A percentile compares a stretch with the other conserved stretches of the same genome.
These are phyloP conservation scores for Cottus gobio DNA, from an alignment of 2,113 vertebrate genomes.

Conservation along the genomic window DNA sequence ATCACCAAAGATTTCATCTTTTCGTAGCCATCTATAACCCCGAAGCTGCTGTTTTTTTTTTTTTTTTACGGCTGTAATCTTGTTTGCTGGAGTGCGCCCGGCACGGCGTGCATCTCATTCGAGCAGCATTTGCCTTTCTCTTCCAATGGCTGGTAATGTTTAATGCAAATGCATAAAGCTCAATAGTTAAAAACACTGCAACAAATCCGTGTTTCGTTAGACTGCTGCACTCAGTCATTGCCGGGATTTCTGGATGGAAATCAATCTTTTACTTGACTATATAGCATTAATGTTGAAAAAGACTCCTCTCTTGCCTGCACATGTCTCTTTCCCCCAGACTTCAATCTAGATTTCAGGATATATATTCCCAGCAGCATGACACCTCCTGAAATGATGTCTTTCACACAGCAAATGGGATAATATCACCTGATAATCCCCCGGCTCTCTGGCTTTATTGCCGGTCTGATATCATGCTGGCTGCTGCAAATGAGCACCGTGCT, in stretches of 20 bases:
- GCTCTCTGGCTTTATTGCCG: background rate
- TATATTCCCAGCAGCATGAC: slow-evolving; percentile 39
- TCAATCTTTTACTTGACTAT: background rate
- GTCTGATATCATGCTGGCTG: slow-evolving; percentile 29
- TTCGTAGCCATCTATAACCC: background rate
- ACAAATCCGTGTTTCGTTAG: background rate
- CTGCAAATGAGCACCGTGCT: slow-evolving; percentile 17
- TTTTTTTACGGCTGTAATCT: background rate
- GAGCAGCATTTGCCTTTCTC: slow-evolving; percentile 20
- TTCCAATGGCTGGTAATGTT: slow-evolving; percentile 24
- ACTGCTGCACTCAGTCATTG: background rate
- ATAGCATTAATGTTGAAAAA: background rate
- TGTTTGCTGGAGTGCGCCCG: background rate
- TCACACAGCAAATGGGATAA: slow-evolving; percentile 45
- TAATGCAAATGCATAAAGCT: slow-evolving; percentile 22
- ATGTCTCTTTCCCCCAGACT: background rate
- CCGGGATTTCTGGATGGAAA: background rate
- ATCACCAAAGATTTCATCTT: background rate
- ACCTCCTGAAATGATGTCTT: slow-evolving; percentile 32
- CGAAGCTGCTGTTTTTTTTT: background rate
- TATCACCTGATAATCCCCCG: slow-evolving; percentile 41
- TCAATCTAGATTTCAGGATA: background rate
- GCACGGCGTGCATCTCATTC: background rate
- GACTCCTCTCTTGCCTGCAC: background rate
- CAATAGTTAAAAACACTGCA: background rate